Percentiles rank a stretch among this genome's conserved stretches.
Conservation (phyloP, 2,888 invertebrate species). For the Drosophila yooni region DNA sequence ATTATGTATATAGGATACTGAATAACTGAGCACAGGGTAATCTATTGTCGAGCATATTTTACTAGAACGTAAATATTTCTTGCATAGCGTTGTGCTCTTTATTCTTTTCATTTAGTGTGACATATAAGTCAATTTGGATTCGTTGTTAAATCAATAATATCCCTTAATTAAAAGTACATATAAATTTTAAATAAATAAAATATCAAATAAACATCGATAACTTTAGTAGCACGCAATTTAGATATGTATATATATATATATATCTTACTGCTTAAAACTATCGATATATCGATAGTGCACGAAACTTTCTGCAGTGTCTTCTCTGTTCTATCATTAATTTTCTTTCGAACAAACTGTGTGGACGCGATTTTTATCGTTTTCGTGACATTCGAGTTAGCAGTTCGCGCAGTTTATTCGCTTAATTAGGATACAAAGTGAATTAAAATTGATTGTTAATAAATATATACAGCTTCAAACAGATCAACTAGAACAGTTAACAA, state of each 20-base stretch:
- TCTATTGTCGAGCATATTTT: neutral
- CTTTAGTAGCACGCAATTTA: neutral
- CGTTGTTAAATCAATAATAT: neutral
- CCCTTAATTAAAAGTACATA: neutral
- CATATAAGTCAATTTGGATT: neutral
- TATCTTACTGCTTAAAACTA: constrained; percentile 3
- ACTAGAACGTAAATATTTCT: neutral
- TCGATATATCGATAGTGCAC: constrained; percentile 50
- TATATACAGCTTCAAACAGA: constrained; percentile 1
- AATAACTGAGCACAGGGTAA: neutral
- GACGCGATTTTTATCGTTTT: constrained; percentile 56
- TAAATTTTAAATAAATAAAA: neutral
- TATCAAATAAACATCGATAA: constrained; percentile 16
- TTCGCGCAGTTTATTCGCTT: constrained; percentile 52
- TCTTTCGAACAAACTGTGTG: constrained; percentile 49
- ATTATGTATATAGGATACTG: neutral
- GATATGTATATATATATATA: constrained; percentile 21
- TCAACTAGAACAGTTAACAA: constrained; percentile 3
- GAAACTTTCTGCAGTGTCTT: constrained; percentile 43
- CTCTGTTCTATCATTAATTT: constrained; percentile 51
- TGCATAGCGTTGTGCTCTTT: neutral
- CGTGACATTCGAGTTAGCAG: constrained; percentile 49
- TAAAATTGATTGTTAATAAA: constrained; percentile 39
- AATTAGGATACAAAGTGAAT: constrained; percentile 35
- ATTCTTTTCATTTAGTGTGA: neutral